Base-by-base conservation (phyloP, 2,888 invertebrate species). In the Allygus modestus region DNA sequence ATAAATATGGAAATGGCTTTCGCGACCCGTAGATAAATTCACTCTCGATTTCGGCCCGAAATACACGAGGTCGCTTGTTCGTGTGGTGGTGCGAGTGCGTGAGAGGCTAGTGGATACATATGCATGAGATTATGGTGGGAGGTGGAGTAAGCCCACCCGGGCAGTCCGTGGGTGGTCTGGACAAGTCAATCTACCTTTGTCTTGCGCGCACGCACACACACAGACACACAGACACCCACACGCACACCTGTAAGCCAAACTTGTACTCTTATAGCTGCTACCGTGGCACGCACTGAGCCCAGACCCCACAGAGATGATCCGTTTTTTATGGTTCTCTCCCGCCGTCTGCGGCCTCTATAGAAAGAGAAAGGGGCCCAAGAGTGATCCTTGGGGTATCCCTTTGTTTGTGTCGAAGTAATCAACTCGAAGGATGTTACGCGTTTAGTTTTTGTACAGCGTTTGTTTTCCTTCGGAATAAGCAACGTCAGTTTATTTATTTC, bases 121-220 rank as follows among this genome's bases (percentile, higher is more conserved):
- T 75, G 73, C 73, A 28, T 61, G 61, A 28, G 61, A 28, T 23
- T 31, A 31, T 33, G 71, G 71, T 28, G n/a, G n/a, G n/a, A n/a
- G 71, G 71, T 31, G 17, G 73, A 15, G 33, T 20, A 26, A 23
- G 77, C 11, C 77, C 77, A 77, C 77, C 77, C 77, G 41, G 77
- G 17, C 51, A 1, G 51, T 4, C 77, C 77, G 77, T 77, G 77
- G 77, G 77, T 77, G 77, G 77, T 77, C 77, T 17, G 41, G 28
- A 77, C 77, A 46, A 77, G 77, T 77, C 77, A 77, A 77, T 77
- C 77, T 28, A 46, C 77, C 77, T 77, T 77, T 77, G 77, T 77
- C 46, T 77, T 51, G 46, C 0, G 28, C 26, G 65, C 65, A 28
- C 65, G 17, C 65, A 15, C 31, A 58, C 58, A 23, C 58, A 58